Percentiles rank a stretch among this genome's conserved stretches.
Evolutionary conservation across 2,113 vertebrate genomes (phyloP).

Genomic region (Xiphophorus couchianus): DNA sequence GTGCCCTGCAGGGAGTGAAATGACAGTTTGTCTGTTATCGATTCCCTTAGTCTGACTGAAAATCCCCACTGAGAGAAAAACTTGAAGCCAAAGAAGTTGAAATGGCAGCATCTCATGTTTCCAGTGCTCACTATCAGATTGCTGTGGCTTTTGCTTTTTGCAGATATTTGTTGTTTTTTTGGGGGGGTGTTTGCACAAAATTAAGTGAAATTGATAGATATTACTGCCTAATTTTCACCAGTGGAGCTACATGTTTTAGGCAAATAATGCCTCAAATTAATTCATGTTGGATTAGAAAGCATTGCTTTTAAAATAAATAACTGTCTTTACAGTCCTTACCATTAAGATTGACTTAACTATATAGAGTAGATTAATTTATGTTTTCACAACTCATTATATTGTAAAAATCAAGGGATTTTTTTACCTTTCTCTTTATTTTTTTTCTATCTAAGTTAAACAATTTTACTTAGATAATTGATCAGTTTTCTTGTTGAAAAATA

Average conservation of each 20-base stretch:
- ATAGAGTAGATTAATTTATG: too few species aligned
- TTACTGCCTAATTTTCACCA: too few species aligned
- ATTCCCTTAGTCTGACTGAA: slow-evolving; percentile 47
- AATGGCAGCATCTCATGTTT: background rate
- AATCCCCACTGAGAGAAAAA: slow-evolving; percentile 16
- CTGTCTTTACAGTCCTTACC: too few species aligned
- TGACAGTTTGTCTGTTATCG: slow-evolving; percentile 48
- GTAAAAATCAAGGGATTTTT: background rate
- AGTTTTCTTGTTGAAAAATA: too few species aligned
- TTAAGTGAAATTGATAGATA: too few species aligned
- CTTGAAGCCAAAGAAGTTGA: slow-evolving; percentile 12
- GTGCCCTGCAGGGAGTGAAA: slow-evolving; percentile 31
- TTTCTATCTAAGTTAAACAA: background rate
- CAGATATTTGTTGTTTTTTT: background rate
- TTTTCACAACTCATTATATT: background rate
- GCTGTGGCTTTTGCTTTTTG: background rate
- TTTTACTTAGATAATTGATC: background rate
- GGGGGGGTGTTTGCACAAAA: too few species aligned
- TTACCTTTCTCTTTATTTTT: background rate
- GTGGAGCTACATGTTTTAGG: too few species aligned
- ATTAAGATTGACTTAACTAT: too few species aligned
- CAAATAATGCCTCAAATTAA: too few species aligned
- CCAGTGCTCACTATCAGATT: background rate
- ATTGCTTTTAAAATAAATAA: too few species aligned
- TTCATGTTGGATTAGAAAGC: too few species aligned